A percentile compares a stretch with the other conserved stretches of the same genome.
Conservation (phyloP, 2,797 vertebrate species). For the Pseudocheirus occidentalis region DNA sequence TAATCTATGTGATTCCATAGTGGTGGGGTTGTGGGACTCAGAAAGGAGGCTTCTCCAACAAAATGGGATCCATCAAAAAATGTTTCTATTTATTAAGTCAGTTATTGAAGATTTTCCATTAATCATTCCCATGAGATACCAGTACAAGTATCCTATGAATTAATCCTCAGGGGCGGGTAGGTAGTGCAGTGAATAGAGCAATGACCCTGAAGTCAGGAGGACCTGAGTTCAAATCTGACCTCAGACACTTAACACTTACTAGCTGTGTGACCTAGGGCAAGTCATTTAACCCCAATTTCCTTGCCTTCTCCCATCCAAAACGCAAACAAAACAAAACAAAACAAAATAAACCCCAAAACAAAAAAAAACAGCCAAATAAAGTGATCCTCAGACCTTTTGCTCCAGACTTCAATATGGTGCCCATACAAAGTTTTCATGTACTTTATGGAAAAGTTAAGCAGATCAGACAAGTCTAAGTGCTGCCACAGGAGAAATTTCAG, state of each 20-base stretch:
- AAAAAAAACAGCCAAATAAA: too few species aligned
- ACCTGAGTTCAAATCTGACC: too few species aligned
- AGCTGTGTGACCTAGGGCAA: too few species aligned
- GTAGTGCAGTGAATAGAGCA: too few species aligned
- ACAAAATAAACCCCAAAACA: too few species aligned
- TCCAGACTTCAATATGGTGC: background rate
- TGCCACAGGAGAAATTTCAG: background rate
- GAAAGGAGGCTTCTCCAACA: constrained; percentile 30
- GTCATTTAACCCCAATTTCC: too few species aligned
- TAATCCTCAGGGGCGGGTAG: background rate
- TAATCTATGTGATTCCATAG: background rate
- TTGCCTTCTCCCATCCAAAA: too few species aligned
- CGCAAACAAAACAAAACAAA: too few species aligned
- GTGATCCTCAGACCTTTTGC: background rate
- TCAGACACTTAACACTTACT: too few species aligned
- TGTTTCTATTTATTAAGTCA: background rate
- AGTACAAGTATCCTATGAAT: background rate
- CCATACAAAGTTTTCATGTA: background rate
- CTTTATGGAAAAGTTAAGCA: background rate
- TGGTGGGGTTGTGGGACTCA: background rate
- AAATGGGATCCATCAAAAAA: background rate
- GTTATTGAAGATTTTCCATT: background rate
- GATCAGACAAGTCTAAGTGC: background rate
- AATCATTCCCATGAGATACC: background rate
- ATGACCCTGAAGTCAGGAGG: too few species aligned